Evolutionary conservation across 1,140 invertebrate genomes (phyloP).

Genomic region (Drosophila sp.): DNA sequence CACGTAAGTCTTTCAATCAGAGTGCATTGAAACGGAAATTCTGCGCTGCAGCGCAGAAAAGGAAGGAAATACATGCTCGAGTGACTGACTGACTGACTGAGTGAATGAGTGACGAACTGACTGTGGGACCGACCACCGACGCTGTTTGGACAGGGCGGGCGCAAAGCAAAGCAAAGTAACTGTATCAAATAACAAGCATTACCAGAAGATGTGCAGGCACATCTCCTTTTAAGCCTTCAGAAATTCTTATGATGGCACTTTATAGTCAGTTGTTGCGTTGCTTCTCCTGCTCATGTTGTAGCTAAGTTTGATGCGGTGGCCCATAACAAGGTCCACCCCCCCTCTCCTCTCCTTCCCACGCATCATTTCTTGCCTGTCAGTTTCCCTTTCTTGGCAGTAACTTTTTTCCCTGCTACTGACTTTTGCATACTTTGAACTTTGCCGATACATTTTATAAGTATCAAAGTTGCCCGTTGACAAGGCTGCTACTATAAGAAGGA

Average conservation of each 20-base stretch:
- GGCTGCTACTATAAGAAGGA: constrained; percentile 5
- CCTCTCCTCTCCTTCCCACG: neutral
- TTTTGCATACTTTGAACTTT: constrained; percentile 77
- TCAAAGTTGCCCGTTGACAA: constrained; percentile 36
- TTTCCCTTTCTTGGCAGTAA: constrained; percentile 34
- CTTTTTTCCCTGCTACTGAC: constrained; percentile 42
- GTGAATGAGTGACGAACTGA: constrained; percentile 15
- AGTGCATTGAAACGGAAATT: constrained; percentile 77
- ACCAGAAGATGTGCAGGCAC: constrained; percentile 5
- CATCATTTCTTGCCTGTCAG: constrained; percentile 19
- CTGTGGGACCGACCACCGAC: constrained; percentile 2
- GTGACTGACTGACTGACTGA: constrained; percentile 43
- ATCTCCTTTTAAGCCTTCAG: constrained; percentile 11
- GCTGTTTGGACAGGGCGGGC: constrained; percentile 17
- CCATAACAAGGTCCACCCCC: neutral
- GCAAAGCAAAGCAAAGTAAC: constrained; percentile 32
- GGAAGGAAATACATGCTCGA: constrained; percentile 74
- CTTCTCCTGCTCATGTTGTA: constrained; percentile 2
- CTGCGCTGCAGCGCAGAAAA: constrained; percentile 77
- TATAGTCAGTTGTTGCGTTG: constrained; percentile 18
- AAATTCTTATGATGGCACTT: constrained; percentile 21
- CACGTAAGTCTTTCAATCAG: constrained; percentile 80
- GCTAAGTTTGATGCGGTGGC: neutral
- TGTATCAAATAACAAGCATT: constrained; percentile 51
- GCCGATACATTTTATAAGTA: constrained; percentile 51